A percentile compares a stretch with the other conserved stretches of the same genome.
Conservation (phyloP, 30 jellyfish, hydroid and myxozoan genomes). For the Hydractinia symbiolongicarpus region DNA sequence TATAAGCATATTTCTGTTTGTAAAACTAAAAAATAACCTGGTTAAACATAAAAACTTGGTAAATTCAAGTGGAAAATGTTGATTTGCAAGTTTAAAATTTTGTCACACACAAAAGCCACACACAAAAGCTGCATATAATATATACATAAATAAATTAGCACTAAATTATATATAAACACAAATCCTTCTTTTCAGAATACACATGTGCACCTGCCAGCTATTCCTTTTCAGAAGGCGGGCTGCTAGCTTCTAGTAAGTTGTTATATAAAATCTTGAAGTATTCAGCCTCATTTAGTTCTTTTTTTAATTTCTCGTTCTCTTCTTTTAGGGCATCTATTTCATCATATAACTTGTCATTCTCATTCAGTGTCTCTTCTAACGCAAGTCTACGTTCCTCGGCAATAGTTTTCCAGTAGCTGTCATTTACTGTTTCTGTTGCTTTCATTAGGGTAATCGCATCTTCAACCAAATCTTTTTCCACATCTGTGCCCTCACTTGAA, state of each 20-base stretch:
- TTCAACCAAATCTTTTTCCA: slow-evolving; percentile 48
- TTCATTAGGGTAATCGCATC: slow-evolving; percentile 69
- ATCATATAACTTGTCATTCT: slow-evolving; percentile 72
- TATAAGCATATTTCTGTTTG: too few species aligned
- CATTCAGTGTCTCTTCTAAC: slow-evolving; percentile 74
- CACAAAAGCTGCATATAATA: too few species aligned
- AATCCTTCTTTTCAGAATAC: too few species aligned
- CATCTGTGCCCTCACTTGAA: not conserved
- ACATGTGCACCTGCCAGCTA: not conserved
- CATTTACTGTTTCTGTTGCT: slow-evolving; percentile 56
- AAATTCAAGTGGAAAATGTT: too few species aligned
- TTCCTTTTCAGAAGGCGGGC: not conserved
- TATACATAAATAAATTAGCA: too few species aligned
- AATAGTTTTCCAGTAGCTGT: slow-evolving; percentile 49
- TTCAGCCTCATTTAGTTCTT: slow-evolving; percentile 61
- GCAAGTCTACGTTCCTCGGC: slow-evolving; percentile 87
- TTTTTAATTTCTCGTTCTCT: slow-evolving; percentile 38
- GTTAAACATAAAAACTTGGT: too few species aligned
- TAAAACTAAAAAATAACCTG: too few species aligned
- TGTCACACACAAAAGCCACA: too few species aligned
- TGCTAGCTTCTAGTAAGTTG: not conserved
- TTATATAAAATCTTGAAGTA: slow-evolving; percentile 49
- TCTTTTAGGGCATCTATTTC: slow-evolving; percentile 46
- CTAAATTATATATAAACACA: too few species aligned
- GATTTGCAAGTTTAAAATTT: too few species aligned